A percentile compares a stretch with the other conserved stretches of the same genome.
Evolutionary conservation across 1,140 invertebrate species (phyloP).

Genomic region (Dreissena polymorpha): DNA sequence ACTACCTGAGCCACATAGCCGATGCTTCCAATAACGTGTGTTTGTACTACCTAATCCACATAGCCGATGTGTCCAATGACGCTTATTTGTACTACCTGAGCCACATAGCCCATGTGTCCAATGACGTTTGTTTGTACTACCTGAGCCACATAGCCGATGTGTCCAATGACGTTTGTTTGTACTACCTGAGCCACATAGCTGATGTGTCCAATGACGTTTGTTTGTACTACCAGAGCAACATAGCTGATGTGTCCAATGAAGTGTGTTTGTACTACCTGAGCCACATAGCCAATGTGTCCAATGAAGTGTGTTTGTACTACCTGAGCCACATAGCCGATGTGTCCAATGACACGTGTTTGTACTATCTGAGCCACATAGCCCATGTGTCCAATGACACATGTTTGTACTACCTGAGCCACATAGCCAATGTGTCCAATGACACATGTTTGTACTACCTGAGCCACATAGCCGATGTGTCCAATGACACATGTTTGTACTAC

Average conservation of each 20-base stretch:
- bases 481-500: conserved; percentile 66
- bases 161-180: conserved; percentile 66
- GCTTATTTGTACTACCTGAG: too few species aligned
- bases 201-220: conserved; percentile 66
- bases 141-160: conserved; percentile 68
- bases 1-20: too few species aligned
- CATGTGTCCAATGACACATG: conserved; percentile 65
- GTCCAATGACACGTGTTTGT: conserved; percentile 65
- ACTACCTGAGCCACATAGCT: too few species aligned
- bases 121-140: conserved; percentile 67
- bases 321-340: conserved; percentile 68
- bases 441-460: too few species aligned
- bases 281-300: conserved; percentile 67
- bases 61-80: conserved; percentile 67
- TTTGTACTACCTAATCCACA: too few species aligned
- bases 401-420: too few species aligned
- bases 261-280: too few species aligned
- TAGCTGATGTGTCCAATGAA: conserved; percentile 67
- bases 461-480: conserved; percentile 67
- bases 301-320: conserved; percentile 66
- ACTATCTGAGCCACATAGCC: conserved; percentile 69
- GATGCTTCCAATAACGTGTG: conserved; percentile 65
- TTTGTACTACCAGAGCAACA: too few species aligned
- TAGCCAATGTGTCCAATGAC: conserved; percentile 67
- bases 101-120: conserved; percentile 67